Evolutionary conservation across 1,140 invertebrate species (phyloP).

Genomic region (Ips typographus): DNA sequence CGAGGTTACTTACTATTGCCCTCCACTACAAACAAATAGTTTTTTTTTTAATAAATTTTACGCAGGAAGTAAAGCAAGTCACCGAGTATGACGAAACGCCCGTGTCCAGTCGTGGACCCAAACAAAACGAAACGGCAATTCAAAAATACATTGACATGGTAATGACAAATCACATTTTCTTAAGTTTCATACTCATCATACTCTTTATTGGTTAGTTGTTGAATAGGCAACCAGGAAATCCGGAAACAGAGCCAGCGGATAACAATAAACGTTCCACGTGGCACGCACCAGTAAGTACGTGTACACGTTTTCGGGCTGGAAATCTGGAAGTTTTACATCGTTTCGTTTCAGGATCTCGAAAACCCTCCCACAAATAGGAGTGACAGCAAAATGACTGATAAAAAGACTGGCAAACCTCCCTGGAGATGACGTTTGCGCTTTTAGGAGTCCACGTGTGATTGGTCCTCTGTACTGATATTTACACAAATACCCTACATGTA

Average conservation of each 20-base stretch:
- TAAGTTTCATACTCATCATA: background rate
- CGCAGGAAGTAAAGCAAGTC: conserved; percentile 10
- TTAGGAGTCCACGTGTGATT: too few species aligned
- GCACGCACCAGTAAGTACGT: background rate
- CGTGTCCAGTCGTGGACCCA: conserved; percentile 36
- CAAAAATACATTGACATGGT: conserved; percentile 46
- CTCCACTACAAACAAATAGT: conserved; percentile 20
- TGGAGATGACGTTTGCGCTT: conserved; percentile 28
- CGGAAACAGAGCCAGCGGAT: conserved; percentile 5
- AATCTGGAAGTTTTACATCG: background rate
- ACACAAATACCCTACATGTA: too few species aligned
- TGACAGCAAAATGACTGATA: conserved; percentile 10
- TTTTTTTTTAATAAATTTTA: conserved; percentile 12
- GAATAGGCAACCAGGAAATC: conserved; percentile 36
- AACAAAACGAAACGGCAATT: conserved; percentile 38
- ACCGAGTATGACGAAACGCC: conserved; percentile 40
- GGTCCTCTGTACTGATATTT: too few species aligned
- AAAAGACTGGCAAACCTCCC: conserved; percentile 31
- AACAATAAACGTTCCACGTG: background rate
- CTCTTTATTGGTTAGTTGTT: conserved; percentile 31
- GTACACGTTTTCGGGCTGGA: background rate
- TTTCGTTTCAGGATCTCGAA: conserved; percentile 2
- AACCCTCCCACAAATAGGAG: background rate
- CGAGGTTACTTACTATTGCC: conserved; percentile 27
- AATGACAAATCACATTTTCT: conserved; percentile 4